Percentiles rank a stretch among this genome's conserved stretches.
Evolutionary conservation across 1,140 invertebrate species (phyloP).

Genomic region (Conus ventricosus): DNA sequence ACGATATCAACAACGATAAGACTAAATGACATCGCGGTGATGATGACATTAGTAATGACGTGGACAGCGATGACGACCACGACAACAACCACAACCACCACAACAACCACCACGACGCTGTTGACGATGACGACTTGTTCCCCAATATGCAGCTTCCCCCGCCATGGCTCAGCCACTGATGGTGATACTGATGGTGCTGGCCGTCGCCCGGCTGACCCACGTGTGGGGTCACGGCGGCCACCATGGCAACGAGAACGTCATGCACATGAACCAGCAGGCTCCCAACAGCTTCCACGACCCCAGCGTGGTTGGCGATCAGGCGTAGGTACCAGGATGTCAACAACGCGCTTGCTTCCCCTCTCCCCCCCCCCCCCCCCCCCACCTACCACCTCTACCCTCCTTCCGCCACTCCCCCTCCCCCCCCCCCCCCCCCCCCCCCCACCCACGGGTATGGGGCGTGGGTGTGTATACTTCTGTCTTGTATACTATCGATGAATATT

Average conservation of each 20-base stretch:
- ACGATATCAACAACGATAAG: too few relatives aligned
- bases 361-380: too few relatives aligned
- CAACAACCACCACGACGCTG: too few relatives aligned
- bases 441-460: too few relatives aligned
- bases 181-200: background rate
- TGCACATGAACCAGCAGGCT: constrained; percentile 21
- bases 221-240: constrained; percentile 25
- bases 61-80: too few relatives aligned
- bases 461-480: too few relatives aligned
- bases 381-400: background rate
- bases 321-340: constrained; percentile 20
- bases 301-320: constrained; percentile 36
- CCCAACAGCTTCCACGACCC: constrained; percentile 37
- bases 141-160: background rate
- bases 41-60: too few relatives aligned
- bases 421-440: too few relatives aligned
- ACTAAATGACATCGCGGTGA: too few relatives aligned
- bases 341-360: background rate
- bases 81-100: too few relatives aligned
- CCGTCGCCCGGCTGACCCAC: background rate
- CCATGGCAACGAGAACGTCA: constrained; percentile 12
- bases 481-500: too few relatives aligned
- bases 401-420: background rate
- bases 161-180: background rate
- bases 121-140: too few relatives aligned